phyloP scores from a whole-genome alignment of 2,888 invertebrate genomes.

The Anthophora plumipes region DNA sequence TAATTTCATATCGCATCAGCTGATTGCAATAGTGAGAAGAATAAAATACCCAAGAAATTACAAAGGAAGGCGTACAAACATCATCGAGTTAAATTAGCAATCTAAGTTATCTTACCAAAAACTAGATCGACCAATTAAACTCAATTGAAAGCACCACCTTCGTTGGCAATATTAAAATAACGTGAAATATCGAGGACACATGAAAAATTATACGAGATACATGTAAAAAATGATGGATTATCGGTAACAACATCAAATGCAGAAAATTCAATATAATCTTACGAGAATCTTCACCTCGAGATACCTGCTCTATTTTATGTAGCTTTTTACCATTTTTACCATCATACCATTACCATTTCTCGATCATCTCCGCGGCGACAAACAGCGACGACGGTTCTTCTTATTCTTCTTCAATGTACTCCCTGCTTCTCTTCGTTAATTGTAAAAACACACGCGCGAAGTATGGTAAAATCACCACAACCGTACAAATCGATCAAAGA shows the following conservation, averaged over 20 bases:
- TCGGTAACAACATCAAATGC: not conserved
- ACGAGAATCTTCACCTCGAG: too few species aligned
- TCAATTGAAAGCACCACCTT: not conserved
- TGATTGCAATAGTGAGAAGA: not conserved
- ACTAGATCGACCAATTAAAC: constrained; percentile 11
- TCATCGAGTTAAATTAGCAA: constrained; percentile 10
- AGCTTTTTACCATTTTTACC: not conserved
- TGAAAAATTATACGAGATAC: not conserved
- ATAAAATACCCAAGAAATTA: not conserved
- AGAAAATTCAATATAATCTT: not conserved
- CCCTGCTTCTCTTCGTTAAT: not conserved
- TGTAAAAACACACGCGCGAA: not conserved
- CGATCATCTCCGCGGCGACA: too few species aligned
- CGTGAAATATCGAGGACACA: not conserved
- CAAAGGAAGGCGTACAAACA: not conserved
- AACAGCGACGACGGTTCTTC: not conserved
- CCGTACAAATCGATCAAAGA: constrained; percentile 18
- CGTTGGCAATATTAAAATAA: constrained; percentile 21
- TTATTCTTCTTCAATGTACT: not conserved
- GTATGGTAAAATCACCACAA: not conserved
- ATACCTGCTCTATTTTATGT: too few species aligned
- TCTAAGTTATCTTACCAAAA: constrained; percentile 53
- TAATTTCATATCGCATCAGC: not conserved
- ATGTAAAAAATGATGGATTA: not conserved
- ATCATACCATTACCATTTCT: not conserved